Conservation (phyloP, 2,888 invertebrate species). For the Julus scanicus region DNA sequence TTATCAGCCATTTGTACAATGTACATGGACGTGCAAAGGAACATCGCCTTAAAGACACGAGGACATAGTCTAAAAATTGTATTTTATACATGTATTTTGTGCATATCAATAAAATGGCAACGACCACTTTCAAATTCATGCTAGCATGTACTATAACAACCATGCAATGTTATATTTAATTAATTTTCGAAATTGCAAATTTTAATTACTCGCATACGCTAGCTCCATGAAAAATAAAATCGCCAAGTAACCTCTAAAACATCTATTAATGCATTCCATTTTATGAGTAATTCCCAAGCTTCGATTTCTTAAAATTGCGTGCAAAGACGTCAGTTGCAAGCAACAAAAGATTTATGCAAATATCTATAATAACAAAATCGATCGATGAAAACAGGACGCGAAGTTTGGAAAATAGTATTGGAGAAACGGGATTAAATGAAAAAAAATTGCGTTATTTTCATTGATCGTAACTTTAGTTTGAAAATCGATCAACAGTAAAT, state of each 20-base stretch:
- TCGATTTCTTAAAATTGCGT: not conserved
- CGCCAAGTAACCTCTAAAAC: not conserved
- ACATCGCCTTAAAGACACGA: not conserved
- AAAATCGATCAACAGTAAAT: conserved; percentile 30
- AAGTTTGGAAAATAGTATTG: conserved; percentile 17
- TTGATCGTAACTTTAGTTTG: conserved; percentile 15
- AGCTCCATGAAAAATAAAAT: not conserved
- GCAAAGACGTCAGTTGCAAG: not conserved
- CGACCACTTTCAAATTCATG: too few species aligned
- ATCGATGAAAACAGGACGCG: conserved; percentile 15
- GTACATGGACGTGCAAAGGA: not conserved
- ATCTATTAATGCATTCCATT: not conserved
- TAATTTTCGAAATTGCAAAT: too few species aligned
- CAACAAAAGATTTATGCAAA: not conserved
- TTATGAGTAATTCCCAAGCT: not conserved
- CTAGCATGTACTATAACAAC: too few species aligned
- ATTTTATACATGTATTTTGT: too few species aligned
- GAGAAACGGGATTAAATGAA: not conserved
- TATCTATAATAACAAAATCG: not conserved
- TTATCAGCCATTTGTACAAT: not conserved
- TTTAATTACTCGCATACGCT: not conserved
- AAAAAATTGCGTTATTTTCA: conserved; percentile 5
- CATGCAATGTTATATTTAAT: too few species aligned
- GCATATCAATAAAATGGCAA: too few species aligned
- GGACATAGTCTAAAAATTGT: not conserved